Conservation (phyloP, 23 tunicate species). For the Botrylloides violaceus region DNA sequence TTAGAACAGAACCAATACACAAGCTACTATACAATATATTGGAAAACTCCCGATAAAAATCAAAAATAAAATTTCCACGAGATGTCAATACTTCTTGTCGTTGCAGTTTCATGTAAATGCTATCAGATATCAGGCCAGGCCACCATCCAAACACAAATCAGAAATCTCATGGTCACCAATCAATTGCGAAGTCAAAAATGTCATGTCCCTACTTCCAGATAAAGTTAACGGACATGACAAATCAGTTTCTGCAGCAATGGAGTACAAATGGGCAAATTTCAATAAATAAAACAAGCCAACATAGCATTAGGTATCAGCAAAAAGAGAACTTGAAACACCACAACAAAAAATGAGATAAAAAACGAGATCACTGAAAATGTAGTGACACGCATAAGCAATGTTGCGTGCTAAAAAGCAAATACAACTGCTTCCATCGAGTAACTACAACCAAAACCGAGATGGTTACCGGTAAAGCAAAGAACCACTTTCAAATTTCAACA, state of each 20-base stretch:
- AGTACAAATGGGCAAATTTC: not conserved
- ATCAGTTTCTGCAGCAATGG: not conserved
- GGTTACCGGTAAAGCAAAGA: too few relatives aligned
- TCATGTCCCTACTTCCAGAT: not conserved
- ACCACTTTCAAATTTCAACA: too few relatives aligned
- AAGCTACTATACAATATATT: not conserved
- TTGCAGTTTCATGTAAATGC: too few relatives aligned
- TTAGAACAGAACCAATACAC: not conserved
- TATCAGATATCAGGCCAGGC: too few relatives aligned
- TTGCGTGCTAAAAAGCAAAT: not conserved
- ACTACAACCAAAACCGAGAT: not conserved
- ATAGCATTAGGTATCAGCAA: not conserved
- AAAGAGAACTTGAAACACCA: not conserved
- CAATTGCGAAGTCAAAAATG: not conserved
- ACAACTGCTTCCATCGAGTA: not conserved
- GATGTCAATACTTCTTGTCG: not conserved
- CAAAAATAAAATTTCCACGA: not conserved
- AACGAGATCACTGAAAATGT: not conserved
- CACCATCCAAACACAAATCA: too few relatives aligned
- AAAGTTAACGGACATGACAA: not conserved
- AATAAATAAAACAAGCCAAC: conserved; percentile 1
- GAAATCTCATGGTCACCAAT: not conserved
- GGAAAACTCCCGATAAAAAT: not conserved
- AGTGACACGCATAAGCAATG: not conserved
- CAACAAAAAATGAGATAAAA: not conserved